phyloP scores from a whole-genome alignment of 2,797 vertebrate species.

The Dermochelys coriacea region DNA sequence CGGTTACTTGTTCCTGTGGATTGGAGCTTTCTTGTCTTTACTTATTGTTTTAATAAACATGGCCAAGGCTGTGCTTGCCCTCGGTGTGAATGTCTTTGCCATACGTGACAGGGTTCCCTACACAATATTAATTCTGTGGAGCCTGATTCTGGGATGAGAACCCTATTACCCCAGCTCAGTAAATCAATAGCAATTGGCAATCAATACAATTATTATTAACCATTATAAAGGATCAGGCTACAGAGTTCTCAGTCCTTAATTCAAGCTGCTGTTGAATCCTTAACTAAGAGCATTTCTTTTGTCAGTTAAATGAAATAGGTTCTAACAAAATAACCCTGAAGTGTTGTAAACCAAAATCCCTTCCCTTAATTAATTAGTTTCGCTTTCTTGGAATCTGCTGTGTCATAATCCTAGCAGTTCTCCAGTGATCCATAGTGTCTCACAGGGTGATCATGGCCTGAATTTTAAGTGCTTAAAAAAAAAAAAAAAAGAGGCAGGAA shows the following conservation, averaged over 20 bases:
- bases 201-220: background rate
- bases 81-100: too few relatives aligned
- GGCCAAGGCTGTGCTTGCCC: too few relatives aligned
- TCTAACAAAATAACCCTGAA: conserved; percentile 27
- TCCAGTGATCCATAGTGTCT: background rate
- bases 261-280: conserved; percentile 49
- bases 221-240: background rate
- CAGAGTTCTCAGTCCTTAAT: conserved; percentile 56
- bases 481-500: background rate
- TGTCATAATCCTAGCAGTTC: background rate
- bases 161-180: background rate
- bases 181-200: background rate
- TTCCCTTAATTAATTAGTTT: conserved; percentile 51
- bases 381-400: conserved; percentile 35
- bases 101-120: too few relatives aligned
- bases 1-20: too few relatives aligned
- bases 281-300: conserved; percentile 70
- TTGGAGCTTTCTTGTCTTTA: background rate
- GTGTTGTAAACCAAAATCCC: background rate
- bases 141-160: background rate
- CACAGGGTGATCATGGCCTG: conserved; percentile 25
- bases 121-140: background rate
- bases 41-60: too few relatives aligned
- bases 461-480: conserved; percentile 10
- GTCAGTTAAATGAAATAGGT: conserved; percentile 73